These are phyloP conservation scores for Steinernema hermaphroditum DNA, from an alignment of 2,888 invertebrate genomes.

Conservation along the genomic window DNA sequence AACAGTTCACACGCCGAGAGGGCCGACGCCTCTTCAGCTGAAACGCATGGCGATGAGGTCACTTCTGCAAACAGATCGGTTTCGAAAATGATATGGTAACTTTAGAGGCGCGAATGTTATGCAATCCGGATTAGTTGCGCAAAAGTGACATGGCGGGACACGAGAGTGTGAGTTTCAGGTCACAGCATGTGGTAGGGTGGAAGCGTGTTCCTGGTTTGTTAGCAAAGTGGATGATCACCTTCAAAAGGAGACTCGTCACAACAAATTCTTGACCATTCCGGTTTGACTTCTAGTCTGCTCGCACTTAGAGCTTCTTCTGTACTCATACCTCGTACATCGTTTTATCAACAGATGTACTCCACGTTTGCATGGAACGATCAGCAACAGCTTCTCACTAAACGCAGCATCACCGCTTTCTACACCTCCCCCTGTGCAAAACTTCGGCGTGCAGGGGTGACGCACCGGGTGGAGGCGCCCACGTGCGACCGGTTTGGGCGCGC, in stretches of 20 bases:
- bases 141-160: no score
- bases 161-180: not conserved
- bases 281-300: no score
- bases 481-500: slow-evolving; percentile 24
- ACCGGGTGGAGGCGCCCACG: not conserved
- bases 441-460: not conserved
- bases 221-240: no score
- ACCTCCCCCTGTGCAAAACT: not conserved
- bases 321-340: no score
- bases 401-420: no score
- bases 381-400: no score
- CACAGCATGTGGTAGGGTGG: not conserved
- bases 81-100: slow-evolving; percentile 12
- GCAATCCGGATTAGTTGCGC: slow-evolving; percentile 16
- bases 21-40: not conserved
- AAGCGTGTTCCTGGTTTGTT: no score
- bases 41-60: slow-evolving; percentile 26
- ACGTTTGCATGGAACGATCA: no score
- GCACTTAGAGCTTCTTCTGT: no score
- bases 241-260: no score
- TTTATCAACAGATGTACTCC: no score
- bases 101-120: not conserved
- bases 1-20: not conserved
- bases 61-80: not conserved
- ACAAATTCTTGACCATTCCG: no score